Evolutionary conservation across 2,888 invertebrate genomes (phyloP).

Genomic region (Tenthredo distinguenda): DNA sequence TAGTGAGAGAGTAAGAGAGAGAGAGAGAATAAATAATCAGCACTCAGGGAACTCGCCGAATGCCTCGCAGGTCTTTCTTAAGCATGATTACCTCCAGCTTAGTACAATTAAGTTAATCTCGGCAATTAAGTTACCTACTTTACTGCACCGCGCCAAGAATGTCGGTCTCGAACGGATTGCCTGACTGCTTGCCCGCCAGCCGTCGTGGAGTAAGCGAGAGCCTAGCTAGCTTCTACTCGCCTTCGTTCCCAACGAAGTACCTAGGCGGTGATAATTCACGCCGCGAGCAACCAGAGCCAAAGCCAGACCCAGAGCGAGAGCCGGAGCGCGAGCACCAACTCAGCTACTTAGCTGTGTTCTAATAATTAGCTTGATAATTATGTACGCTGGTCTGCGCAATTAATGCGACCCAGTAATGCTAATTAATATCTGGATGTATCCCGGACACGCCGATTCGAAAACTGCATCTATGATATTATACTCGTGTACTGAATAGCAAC

Average conservation of each 20-base stretch:
- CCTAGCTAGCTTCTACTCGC: slow-evolving; percentile 1
- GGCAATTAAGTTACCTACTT: slow-evolving; percentile 76
- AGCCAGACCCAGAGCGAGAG: background rate
- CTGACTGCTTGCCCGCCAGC: background rate
- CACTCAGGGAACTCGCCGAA: background rate
- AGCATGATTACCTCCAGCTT: slow-evolving; percentile 72
- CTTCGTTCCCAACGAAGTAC: slow-evolving; percentile 4
- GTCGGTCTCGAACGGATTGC: slow-evolving; percentile 45
- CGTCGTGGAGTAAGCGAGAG: background rate
- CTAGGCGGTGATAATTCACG: slow-evolving; percentile 38
- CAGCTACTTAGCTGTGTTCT: slow-evolving; percentile 75
- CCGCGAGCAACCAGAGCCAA: background rate
- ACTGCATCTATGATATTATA: background rate
- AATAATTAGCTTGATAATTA: slow-evolving; percentile 77
- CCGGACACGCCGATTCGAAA: background rate
- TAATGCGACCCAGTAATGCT: slow-evolving; percentile 39
- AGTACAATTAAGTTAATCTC: slow-evolving; percentile 76
- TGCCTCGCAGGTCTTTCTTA: slow-evolving; percentile 34
- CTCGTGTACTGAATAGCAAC: background rate
- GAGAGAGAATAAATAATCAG: slow-evolving; percentile 33
- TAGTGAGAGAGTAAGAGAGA: background rate
- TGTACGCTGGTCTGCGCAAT: slow-evolving; percentile 53
- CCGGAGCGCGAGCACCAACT: slow-evolving; percentile 63
- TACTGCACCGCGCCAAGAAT: slow-evolving; percentile 51
- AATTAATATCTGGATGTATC: background rate